These are phyloP conservation scores for Drosophila chauvacae DNA, from an alignment of 1,140 invertebrate species.

Conservation along the genomic window DNA sequence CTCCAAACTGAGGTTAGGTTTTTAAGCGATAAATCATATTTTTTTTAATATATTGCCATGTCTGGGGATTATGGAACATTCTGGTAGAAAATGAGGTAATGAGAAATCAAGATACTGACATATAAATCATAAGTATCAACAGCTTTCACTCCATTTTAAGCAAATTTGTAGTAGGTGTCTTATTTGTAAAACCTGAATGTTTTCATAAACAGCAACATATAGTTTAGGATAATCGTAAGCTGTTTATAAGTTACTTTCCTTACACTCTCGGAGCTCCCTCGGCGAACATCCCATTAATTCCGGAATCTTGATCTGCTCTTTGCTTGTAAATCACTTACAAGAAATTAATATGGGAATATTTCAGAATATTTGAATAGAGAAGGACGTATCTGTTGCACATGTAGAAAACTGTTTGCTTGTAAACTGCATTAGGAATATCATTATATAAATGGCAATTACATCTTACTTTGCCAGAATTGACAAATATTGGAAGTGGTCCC, in stretches of 20 bases:
- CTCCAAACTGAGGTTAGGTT: too few relatives aligned
- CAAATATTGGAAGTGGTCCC: constrained; percentile 49
- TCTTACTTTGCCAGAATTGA: constrained; percentile 26
- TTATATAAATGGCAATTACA: not conserved
- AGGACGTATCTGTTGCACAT: not conserved
- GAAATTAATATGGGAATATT: not conserved
- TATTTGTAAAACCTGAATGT: not conserved
- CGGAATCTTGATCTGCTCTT: not conserved
- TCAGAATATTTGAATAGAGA: not conserved
- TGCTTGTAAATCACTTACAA: not conserved
- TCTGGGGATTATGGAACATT: not conserved
- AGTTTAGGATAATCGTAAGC: not conserved
- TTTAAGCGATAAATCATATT: too few relatives aligned
- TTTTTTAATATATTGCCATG: too few relatives aligned
- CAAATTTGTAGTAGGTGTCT: too few relatives aligned
- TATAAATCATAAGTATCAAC: too few relatives aligned
- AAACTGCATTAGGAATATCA: constrained; percentile 2
- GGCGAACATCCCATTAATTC: not conserved
- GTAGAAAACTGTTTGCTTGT: not conserved
- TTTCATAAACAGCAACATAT: too few relatives aligned
- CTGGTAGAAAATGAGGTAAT: not conserved
- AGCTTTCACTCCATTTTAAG: too few relatives aligned
- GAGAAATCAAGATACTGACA: too few relatives aligned
- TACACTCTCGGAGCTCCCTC: not conserved
- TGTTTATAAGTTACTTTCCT: not conserved